These are phyloP conservation scores for Pelmatolapia mariae DNA, from an alignment of 2,113 vertebrate genomes.

Conservation along the genomic window DNA sequence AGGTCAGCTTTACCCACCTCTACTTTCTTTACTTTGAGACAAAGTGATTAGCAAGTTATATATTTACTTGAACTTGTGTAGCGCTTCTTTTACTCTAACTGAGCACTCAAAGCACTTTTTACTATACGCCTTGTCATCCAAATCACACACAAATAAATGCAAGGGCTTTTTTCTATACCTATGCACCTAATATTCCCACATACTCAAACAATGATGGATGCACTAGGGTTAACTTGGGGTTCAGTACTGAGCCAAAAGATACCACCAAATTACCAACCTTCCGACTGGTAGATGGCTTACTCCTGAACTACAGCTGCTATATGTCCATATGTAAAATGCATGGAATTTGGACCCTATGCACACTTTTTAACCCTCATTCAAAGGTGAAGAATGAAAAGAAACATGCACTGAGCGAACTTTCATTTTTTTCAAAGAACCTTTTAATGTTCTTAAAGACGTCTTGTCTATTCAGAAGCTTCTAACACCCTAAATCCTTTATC, in stretches of 20 bases:
- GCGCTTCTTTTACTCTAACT: not conserved
- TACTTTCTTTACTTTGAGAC: not conserved
- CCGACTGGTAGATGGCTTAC: not conserved
- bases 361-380: not conserved
- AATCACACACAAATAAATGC: not conserved
- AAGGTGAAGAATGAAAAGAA: not conserved
- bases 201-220: not conserved
- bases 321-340: not conserved
- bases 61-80: accelerated
- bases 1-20: not conserved
- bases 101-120: not conserved
- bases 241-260: not conserved
- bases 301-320: not conserved
- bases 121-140: not conserved
- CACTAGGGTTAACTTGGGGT: not conserved
- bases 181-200: accelerated
- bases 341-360: not conserved
- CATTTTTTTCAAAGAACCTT: not conserved
- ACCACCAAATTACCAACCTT: not conserved
- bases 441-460: not conserved
- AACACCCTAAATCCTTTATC: not conserved
- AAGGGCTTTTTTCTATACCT: not conserved
- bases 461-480: not conserved
- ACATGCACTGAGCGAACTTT: not conserved
- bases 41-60: accelerated